Evolutionary conservation across 2,797 vertebrate species (phyloP).

Genomic region (Siniperca undulata): DNA sequence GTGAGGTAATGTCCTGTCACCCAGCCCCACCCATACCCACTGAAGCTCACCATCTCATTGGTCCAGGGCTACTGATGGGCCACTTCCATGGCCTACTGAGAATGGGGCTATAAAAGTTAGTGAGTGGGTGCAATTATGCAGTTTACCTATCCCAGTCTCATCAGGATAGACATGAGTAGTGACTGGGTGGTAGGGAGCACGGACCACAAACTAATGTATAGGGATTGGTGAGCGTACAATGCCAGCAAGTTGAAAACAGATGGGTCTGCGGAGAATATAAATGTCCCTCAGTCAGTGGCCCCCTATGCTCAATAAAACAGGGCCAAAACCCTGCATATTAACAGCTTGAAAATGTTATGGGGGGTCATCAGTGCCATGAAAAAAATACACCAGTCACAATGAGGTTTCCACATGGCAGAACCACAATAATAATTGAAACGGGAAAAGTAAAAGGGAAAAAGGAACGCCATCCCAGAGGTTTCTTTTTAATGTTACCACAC

Average conservation of each 20-base stretch:
- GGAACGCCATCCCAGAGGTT: conserved; percentile 72
- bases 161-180: conserved; percentile 49
- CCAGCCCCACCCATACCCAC: conserved; percentile 75
- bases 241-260: conserved; percentile 71
- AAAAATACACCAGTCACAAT: conserved; percentile 65
- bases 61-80: conserved; percentile 61
- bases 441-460: conserved; percentile 73
- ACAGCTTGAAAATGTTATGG: conserved; percentile 71
- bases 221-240: conserved; percentile 46
- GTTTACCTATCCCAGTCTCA: conserved; percentile 70
- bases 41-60: conserved; percentile 69
- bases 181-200: conserved; percentile 60
- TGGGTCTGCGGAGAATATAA: conserved; percentile 65
- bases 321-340: conserved; percentile 67
- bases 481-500: conserved; percentile 79
- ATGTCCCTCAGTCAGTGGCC: conserved; percentile 68
- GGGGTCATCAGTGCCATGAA: conserved; percentile 67
- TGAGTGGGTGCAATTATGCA: conserved; percentile 68
- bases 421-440: conserved; percentile 82
- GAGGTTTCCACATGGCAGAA: conserved; percentile 78
- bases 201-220: conserved; percentile 65
- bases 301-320: conserved; percentile 62
- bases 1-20: conserved; percentile 85
- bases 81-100: conserved; percentile 66
- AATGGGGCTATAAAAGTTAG: conserved; percentile 66